Conservation (phyloP, 2,797 vertebrate species). For the Cossypha dichroa region DNA sequence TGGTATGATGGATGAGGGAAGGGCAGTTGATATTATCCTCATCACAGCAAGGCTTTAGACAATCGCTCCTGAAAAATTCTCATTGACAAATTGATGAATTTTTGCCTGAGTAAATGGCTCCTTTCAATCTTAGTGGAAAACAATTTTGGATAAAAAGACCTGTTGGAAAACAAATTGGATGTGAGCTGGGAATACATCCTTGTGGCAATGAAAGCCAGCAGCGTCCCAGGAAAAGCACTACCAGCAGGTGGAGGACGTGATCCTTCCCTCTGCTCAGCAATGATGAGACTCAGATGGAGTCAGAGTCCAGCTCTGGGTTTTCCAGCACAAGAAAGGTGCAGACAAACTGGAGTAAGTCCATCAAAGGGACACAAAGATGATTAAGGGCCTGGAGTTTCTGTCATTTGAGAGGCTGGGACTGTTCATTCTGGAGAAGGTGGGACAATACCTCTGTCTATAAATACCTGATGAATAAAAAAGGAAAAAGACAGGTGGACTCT, state of each 20-base stretch:
- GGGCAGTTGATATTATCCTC: not conserved
- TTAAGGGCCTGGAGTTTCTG: not conserved
- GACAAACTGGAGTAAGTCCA: not conserved
- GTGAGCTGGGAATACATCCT: not conserved
- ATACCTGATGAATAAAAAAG: not conserved
- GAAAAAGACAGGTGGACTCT: not conserved
- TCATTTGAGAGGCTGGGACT: not conserved
- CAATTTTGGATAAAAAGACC: not conserved
- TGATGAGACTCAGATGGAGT: accelerated
- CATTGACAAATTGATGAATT: not conserved
- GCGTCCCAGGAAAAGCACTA: not conserved
- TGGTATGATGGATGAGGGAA: not conserved
- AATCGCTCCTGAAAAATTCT: accelerated
- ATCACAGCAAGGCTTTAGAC: not conserved
- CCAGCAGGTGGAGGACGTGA: not conserved
- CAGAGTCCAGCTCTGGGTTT: not conserved
- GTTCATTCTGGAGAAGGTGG: not conserved
- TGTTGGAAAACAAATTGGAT: not conserved
- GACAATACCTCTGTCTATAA: not conserved
- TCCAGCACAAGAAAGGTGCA: accelerated
- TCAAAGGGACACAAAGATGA: not conserved
- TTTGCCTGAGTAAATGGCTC: not conserved
- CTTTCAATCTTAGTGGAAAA: not conserved
- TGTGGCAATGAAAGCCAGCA: not conserved
- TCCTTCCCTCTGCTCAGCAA: not conserved